Conservation (phyloP, 2,888 invertebrate species). For the Argyra leucocephala region DNA sequence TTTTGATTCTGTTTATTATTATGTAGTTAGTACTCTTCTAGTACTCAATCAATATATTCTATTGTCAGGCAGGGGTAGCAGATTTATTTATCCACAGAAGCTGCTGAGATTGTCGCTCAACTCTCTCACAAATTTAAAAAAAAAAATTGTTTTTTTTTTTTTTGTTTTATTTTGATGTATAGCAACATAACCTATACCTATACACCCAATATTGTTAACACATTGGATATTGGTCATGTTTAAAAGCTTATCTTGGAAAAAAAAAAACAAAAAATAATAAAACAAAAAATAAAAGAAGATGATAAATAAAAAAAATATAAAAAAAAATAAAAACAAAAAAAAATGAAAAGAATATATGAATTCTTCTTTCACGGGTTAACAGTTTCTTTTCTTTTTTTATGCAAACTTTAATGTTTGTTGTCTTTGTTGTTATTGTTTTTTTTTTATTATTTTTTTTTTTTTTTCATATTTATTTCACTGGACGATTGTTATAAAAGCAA, state of each 20-base stretch:
- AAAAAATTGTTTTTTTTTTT: too few species aligned
- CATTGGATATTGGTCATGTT: background rate
- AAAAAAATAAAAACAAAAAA: conserved; percentile 17
- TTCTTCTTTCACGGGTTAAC: conserved; percentile 1
- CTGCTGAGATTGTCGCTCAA: too few species aligned
- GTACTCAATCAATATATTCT: too few species aligned
- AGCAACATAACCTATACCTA: too few species aligned
- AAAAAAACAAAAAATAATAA: conserved; percentile 15
- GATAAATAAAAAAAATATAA: conserved; percentile 16
- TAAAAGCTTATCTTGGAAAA: conserved; percentile 5
- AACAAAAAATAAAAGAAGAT: conserved; percentile 16
- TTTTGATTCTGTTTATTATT: too few species aligned
- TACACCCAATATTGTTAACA: background rate
- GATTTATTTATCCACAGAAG: too few species aligned
- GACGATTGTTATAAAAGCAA: conserved; percentile 37
- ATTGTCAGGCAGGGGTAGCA: too few species aligned
- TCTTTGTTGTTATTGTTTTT: conserved; percentile 11
- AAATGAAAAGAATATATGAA: conserved; percentile 11
- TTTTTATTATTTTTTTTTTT: background rate
- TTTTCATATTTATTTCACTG: background rate
- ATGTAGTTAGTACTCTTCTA: too few species aligned
- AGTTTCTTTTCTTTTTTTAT: conserved; percentile 18
- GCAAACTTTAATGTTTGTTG: conserved; percentile 16
- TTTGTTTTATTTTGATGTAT: too few species aligned
- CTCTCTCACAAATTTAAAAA: too few species aligned